These are phyloP conservation scores for Conger conger DNA, from an alignment of 2,113 vertebrate genomes.

Conservation along the genomic window DNA sequence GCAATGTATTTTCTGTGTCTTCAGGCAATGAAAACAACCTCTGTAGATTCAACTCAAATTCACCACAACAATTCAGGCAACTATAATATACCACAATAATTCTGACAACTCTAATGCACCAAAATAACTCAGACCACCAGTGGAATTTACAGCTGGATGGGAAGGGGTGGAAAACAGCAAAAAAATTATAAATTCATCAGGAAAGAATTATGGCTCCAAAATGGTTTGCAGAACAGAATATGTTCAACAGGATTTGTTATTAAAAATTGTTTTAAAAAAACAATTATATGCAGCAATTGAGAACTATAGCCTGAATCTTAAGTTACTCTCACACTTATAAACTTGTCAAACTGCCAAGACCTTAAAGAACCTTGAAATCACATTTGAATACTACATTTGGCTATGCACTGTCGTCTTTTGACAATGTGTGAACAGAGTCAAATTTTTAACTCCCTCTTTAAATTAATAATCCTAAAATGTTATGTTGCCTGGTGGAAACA, in stretches of 20 bases:
- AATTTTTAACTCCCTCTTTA: neutral
- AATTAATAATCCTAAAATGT: neutral
- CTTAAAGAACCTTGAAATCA: neutral
- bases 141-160: neutral
- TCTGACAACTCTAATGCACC: neutral
- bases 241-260: too few relatives aligned
- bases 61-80: neutral
- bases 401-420: neutral
- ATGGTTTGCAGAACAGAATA: too few relatives aligned
- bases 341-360: too few relatives aligned
- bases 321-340: neutral
- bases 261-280: too few relatives aligned
- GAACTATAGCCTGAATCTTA: neutral
- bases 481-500: neutral
- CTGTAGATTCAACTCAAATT: neutral
- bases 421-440: neutral
- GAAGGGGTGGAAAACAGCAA: neutral
- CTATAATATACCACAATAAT: neutral
- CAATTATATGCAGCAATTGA: neutral
- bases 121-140: neutral
- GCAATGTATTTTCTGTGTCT: neutral
- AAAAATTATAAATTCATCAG: neutral
- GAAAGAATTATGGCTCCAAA: neutral
- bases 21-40: conserved; percentile 1
- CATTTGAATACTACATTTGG: neutral